These are phyloP conservation scores for Oncorhynchus gorbuscha DNA, from an alignment of 2,113 vertebrate species.

Conservation along the genomic window DNA sequence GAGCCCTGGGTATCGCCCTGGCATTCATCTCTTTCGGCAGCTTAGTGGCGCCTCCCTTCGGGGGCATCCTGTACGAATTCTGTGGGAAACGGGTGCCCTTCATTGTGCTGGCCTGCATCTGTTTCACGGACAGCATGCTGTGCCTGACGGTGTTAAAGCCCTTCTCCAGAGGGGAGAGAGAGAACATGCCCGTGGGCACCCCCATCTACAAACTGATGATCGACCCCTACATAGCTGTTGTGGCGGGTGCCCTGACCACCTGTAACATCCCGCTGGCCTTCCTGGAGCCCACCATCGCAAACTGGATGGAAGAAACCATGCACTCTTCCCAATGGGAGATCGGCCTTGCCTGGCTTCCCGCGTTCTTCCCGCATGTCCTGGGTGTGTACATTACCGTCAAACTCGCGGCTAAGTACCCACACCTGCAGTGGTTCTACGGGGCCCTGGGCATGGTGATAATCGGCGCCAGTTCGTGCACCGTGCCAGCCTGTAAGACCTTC, in stretches of 20 bases:
- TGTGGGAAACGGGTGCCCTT: constrained; percentile 87
- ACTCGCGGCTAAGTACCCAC: constrained; percentile 86
- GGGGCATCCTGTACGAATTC: constrained; percentile 88
- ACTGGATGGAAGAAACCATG: constrained; percentile 94
- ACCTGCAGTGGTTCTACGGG: constrained; percentile 96
- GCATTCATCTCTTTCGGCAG: constrained; percentile 99
- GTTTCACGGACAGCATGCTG: constrained; percentile 83
- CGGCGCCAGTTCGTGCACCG: constrained; percentile 89
- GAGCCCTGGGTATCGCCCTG: constrained; percentile 88
- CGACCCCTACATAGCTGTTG: constrained; percentile 94
- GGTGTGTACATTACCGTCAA: constrained; percentile 92
- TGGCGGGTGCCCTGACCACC: constrained; percentile 89
- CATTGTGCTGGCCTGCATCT: constrained; percentile 85
- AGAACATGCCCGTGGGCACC: constrained; percentile 91
- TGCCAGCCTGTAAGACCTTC: constrained; percentile 92
- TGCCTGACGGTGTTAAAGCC: constrained; percentile 86
- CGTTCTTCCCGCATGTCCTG: constrained; percentile 93
- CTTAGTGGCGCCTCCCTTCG: constrained; percentile 92
- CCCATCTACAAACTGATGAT: constrained; percentile 93
- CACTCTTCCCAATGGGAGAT: constrained; percentile 88
- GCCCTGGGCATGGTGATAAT: constrained; percentile 94
- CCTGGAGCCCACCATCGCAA: constrained; percentile 94
- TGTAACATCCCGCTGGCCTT: constrained; percentile 97
- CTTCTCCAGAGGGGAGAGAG: constrained; percentile 78
- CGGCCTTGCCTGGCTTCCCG: constrained; percentile 93